Base-by-base conservation (phyloP, 2,113 vertebrate species). In the Anhinga rufa region DNA sequence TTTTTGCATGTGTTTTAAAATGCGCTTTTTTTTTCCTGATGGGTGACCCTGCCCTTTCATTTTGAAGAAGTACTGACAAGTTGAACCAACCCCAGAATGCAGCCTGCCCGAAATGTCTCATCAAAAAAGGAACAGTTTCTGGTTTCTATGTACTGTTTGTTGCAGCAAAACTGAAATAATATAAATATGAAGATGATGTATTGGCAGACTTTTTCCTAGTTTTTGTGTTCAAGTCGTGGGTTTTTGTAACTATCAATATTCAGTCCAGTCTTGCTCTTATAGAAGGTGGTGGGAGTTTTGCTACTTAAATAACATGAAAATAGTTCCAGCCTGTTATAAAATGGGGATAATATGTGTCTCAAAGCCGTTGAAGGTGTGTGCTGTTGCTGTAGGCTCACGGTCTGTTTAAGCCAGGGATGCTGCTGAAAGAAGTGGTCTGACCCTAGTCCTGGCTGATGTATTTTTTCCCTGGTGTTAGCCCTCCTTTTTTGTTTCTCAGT, bases 1-100 rank as follows among this genome's bases (percentile, higher is more conserved):
- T 92, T 94, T 96, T 61, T 88, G 62, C 62, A 29, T 91, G 38
- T 92, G 75, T 85, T 88, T 93, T 91, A 87, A 93, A 96, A 82
- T 87, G 32, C 15, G 14, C 32, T 36, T 80, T 74, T 55, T 55
- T 81, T 62, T 58, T 6, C 17, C 38, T 82, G n/a, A 36, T 52
- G 46, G 4, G 20, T 86, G 62, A 82, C 82, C 9, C 11, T 70
- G 29, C 71, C 86, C 76, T 95, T 93, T 95, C 78, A 77, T 91
- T 95, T 97, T 77, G 55, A 87, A 85, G 49, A 65, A 69, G 62
- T n/a, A 82, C 76, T 68, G 55, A 81, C 71, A 77, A 80, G 49
- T 65, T 91, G 74, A 89, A 85, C 48, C 64, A 93, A 9, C 19
- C n/a, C 52, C 36, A 58, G 46, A 82, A 58, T 21, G 26, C 32